Evolutionary conservation across 2,113 vertebrate genomes (phyloP), one percentile per base, ranked within the genome.

Genomic region (Ranitomeya variabilis): DNA sequence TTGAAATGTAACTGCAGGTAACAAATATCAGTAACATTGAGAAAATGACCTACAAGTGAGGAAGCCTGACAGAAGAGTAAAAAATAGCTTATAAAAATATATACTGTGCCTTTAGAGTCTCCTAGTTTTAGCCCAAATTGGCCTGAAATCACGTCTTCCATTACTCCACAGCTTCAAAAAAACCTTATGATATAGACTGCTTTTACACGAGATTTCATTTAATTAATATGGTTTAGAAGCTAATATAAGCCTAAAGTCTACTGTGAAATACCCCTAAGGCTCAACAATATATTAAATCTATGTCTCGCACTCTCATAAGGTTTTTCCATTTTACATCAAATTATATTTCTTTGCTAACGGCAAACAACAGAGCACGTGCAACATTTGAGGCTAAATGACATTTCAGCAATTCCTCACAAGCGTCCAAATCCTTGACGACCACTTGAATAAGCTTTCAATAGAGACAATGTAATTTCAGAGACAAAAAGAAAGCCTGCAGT

Each of bases 181-280:
- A 26, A 1, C 11, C 31, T 18, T 11, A 52, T 19, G 37, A 18
- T 15, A 14, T 21, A 18, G 55, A 81, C 16, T 21, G 23, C 16
- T n/a, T 66, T 83, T 23, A 67, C 9, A 59, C 23, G 18, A 54
- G 78, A 80, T 57, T 80, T 80, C 4, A 51, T 83, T 83, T 52
- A 23, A 83, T 83, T 51, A 83, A 66, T 15, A 45, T 19, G 7
- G 19, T 83, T 52, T 64, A 84, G 82, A 18, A 84, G 12, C 21
- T 45, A 84, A 69, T 66, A 13, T 16, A 83, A 52, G 45, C 26
- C 7, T 6, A 37, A 45, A 66, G 64, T 69, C 45, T 71, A 69
- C 37, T 21, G n/a, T 21, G 13, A 14, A 23, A 71, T 55, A 10
- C 81, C 81, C 54, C 51, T 21, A 67, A 62, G 81, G 10, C 62